A percentile compares a stretch with the other conserved stretches of the same genome.
phyloP scores from a whole-genome alignment of 37 sponge, comb jelly and placozoan genomes.

The Lycopodina hypogea region DNA sequence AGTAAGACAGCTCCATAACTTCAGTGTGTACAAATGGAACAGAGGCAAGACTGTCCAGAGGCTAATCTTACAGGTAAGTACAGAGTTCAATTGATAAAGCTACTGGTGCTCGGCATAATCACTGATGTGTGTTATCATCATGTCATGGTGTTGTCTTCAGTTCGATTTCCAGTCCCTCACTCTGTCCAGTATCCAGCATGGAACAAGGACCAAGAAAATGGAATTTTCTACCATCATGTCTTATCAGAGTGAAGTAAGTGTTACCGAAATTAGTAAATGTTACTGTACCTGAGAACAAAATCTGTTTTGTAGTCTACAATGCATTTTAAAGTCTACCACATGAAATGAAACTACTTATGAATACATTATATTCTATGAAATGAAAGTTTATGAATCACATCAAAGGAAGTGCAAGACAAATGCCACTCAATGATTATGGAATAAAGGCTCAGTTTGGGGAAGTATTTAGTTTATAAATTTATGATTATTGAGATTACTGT shows the following conservation, averaged over 20 bases:
- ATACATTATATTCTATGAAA: too few species aligned
- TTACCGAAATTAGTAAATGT: background rate
- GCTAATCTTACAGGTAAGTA: slow-evolving; percentile 73
- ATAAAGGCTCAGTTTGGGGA: too few species aligned
- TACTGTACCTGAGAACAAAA: background rate
- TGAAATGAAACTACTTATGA: too few species aligned
- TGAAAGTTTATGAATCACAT: too few species aligned
- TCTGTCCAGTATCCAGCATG: slow-evolving; percentile 59
- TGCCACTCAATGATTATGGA: too few species aligned
- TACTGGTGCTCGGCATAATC: background rate
- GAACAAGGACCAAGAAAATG: slow-evolving; percentile 53
- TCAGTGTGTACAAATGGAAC: slow-evolving; percentile 72
- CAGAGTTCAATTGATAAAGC: background rate
- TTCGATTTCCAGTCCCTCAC: slow-evolving; percentile 60
- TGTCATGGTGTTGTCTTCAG: slow-evolving; percentile 8
- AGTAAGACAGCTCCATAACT: slow-evolving; percentile 54
- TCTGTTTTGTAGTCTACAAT: background rate
- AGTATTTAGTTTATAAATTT: too few species aligned
- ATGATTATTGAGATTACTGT: too few species aligned
- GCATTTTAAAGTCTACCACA: too few species aligned
- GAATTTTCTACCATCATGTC: slow-evolving; percentile 46
- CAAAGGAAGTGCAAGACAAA: too few species aligned
- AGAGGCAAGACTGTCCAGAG: slow-evolving; percentile 64
- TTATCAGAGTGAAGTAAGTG: slow-evolving; percentile 69
- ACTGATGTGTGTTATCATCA: background rate